Percentiles rank a stretch among this genome's conserved stretches.
These are phyloP conservation scores for Drosophila trapezifrons DNA, from an alignment of 1,140 invertebrate genomes.

Conservation along the genomic window DNA sequence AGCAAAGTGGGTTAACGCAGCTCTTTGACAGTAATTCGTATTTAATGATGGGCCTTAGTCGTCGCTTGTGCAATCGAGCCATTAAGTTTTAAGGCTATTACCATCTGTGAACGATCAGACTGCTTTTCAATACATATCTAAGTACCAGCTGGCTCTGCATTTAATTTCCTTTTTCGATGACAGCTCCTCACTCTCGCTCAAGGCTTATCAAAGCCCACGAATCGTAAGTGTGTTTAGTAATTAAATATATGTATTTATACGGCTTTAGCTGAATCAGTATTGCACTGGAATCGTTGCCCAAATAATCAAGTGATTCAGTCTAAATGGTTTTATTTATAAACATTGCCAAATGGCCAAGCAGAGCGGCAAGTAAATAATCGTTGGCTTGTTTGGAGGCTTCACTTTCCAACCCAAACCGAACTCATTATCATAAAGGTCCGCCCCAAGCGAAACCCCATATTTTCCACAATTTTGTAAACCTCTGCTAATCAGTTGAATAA, in stretches of 20 bases:
- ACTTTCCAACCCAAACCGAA: neutral
- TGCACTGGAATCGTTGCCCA: neutral
- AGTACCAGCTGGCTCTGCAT: conserved; percentile 3
- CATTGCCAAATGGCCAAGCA: conserved; percentile 10
- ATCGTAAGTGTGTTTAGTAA: conserved; percentile 19
- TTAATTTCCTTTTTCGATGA: conserved; percentile 26
- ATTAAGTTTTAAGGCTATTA: conserved; percentile 8
- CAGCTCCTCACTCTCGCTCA: conserved; percentile 9
- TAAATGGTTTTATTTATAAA: conserved; percentile 2
- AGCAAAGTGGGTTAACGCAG: conserved; percentile 46
- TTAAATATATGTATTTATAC: conserved; percentile 8
- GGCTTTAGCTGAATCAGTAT: conserved; percentile 1
- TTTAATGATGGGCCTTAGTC: conserved; percentile 20
- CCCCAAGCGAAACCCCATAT: conserved; percentile 24
- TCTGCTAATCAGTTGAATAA: conserved; percentile 36
- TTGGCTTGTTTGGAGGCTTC: neutral
- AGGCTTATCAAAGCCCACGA: conserved; percentile 14
- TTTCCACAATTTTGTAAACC: conserved; percentile 34
- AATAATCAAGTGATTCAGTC: neutral
- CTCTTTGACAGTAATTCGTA: conserved; percentile 18
- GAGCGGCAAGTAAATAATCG: neutral
- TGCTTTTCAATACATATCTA: neutral
- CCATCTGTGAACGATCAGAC: neutral
- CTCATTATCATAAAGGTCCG: conserved; percentile 35
- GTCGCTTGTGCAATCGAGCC: conserved; percentile 14